These are phyloP conservation scores for Micropterix aruncella DNA, from an alignment of 2,888 invertebrate genomes.

Conservation along the genomic window DNA sequence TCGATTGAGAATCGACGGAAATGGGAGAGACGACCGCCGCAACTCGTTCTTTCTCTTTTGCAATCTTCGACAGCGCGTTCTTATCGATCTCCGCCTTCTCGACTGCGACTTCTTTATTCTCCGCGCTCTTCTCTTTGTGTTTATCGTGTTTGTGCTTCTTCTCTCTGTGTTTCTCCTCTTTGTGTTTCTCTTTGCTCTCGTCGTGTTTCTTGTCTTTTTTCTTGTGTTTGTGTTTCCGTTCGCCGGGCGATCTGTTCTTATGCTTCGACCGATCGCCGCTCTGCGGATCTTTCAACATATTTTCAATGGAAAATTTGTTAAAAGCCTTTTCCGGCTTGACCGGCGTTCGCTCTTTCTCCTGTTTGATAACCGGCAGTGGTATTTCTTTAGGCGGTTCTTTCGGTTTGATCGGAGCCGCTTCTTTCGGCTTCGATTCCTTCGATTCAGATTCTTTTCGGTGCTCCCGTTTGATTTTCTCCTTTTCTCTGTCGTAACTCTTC, in stretches of 20 bases:
- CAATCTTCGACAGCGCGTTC: slow-evolving; percentile 5
- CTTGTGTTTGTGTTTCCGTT: slow-evolving; percentile 46
- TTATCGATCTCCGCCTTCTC: slow-evolving; percentile 22
- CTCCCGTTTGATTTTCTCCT: slow-evolving; percentile 43
- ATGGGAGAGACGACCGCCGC: slow-evolving; percentile 28
- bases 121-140: slow-evolving; percentile 28
- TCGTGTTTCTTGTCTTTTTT: slow-evolving; percentile 52
- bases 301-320: slow-evolving; percentile 35
- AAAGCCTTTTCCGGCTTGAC: slow-evolving; percentile 27
- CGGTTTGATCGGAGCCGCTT: slow-evolving; percentile 19
- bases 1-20: slow-evolving; percentile 32
- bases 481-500: slow-evolving; percentile 46
- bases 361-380: slow-evolving; percentile 24
- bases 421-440: slow-evolving; percentile 26
- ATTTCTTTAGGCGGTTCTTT: slow-evolving; percentile 23
- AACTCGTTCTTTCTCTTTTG: slow-evolving; percentile 11
- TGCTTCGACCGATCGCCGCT: slow-evolving; percentile 25
- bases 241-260: slow-evolving; percentile 36
- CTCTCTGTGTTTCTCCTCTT: slow-evolving; percentile 34
- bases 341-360: slow-evolving; percentile 13
- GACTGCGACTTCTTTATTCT: slow-evolving; percentile 31
- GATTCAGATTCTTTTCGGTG: slow-evolving; percentile 39
- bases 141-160: slow-evolving; percentile 42
- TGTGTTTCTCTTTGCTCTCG: slow-evolving; percentile 47
- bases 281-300: slow-evolving; percentile 29